Percentiles rank a stretch among this genome's conserved stretches.
Evolutionary conservation across 2,797 vertebrate genomes (phyloP).

Genomic region (Gambusia yucatana): DNA sequence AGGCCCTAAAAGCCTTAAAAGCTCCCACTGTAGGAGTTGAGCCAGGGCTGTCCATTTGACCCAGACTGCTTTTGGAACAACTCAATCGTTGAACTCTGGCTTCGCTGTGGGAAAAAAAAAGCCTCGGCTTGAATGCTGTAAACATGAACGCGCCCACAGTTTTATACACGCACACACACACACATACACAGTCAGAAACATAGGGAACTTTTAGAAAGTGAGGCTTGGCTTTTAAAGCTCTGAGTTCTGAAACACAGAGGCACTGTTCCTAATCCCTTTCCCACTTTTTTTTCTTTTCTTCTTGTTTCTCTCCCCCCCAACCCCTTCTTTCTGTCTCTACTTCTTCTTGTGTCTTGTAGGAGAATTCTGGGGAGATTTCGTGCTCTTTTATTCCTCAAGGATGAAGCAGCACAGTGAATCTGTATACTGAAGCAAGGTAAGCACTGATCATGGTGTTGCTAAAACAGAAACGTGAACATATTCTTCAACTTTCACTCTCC

Average conservation of each 20-base stretch:
- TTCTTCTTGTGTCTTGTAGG: slow-evolving; percentile 63
- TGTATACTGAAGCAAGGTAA: slow-evolving; percentile 71
- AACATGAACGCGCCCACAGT: slow-evolving; percentile 3
- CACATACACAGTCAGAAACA: slow-evolving; percentile 26
- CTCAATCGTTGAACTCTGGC: slow-evolving; percentile 30
- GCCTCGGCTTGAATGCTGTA: slow-evolving; percentile 10
- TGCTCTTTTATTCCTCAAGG: slow-evolving; percentile 76
- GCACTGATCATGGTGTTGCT: slow-evolving; percentile 33
- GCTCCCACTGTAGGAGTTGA: slow-evolving; percentile 43
- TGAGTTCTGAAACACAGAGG: slow-evolving; percentile 54
- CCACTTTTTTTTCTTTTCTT: slow-evolving; percentile 27
- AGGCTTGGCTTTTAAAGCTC: slow-evolving; percentile 51
- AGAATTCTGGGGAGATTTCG: slow-evolving; percentile 81
- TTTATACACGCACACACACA: not conserved
- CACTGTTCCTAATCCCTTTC: slow-evolving; percentile 61
- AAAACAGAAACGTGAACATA: slow-evolving; percentile 17
- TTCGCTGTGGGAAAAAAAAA: slow-evolving; percentile 5
- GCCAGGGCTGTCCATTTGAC: slow-evolving; percentile 46
- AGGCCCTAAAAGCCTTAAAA: slow-evolving; percentile 68
- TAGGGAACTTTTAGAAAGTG: slow-evolving; percentile 41
- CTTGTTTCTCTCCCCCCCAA: slow-evolving; percentile 6
- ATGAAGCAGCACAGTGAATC: slow-evolving; percentile 70
- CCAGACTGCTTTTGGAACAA: slow-evolving; percentile 45
- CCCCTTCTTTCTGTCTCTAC: slow-evolving; percentile 17
- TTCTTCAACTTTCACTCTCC: slow-evolving; percentile 8